These are phyloP conservation scores for Thaumetopoea pityocampa DNA, from an alignment of 1,140 invertebrate genomes.

Conservation along the genomic window DNA sequence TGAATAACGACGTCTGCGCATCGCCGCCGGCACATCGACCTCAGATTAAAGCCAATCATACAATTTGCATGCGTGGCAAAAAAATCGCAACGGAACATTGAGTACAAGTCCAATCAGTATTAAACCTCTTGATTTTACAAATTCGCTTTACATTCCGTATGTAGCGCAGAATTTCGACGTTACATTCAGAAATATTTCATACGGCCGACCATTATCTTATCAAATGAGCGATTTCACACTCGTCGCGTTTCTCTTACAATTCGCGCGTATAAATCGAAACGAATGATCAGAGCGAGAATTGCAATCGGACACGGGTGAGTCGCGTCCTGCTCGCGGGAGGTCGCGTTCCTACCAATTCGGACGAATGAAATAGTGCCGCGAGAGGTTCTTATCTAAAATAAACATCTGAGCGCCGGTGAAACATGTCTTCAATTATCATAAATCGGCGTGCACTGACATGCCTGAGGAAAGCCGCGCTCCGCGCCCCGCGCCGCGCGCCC, in stretches of 20 bases:
- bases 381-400: conserved; percentile 71
- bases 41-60: conserved; percentile 53
- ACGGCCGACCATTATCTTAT: conserved; percentile 35
- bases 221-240: conserved; percentile 52
- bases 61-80: conserved; percentile 55
- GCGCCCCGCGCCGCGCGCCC: conserved; percentile 12
- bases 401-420: conserved; percentile 71
- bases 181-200: conserved; percentile 29
- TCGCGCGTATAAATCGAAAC: conserved; percentile 55
- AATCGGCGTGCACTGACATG: conserved; percentile 68
- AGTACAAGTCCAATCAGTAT: conserved; percentile 21
- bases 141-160: conserved; percentile 23
- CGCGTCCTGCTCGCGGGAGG: conserved; percentile 51
- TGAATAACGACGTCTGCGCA: conserved; percentile 60
- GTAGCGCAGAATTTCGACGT: conserved; percentile 11
- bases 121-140: conserved; percentile 26
- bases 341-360: conserved; percentile 61
- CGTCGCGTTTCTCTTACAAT: conserved; percentile 46
- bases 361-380: conserved; percentile 69
- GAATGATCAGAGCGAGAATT: conserved; percentile 53
- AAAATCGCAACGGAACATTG: conserved; percentile 23
- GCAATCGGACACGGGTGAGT: conserved; percentile 50
- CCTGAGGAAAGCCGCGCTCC: conserved; percentile 60
- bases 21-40: conserved; percentile 44
- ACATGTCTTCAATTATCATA: conserved; percentile 75